Evolutionary conservation across 2,888 invertebrate genomes (phyloP).

Genomic region (Tenthredo mesomela): DNA sequence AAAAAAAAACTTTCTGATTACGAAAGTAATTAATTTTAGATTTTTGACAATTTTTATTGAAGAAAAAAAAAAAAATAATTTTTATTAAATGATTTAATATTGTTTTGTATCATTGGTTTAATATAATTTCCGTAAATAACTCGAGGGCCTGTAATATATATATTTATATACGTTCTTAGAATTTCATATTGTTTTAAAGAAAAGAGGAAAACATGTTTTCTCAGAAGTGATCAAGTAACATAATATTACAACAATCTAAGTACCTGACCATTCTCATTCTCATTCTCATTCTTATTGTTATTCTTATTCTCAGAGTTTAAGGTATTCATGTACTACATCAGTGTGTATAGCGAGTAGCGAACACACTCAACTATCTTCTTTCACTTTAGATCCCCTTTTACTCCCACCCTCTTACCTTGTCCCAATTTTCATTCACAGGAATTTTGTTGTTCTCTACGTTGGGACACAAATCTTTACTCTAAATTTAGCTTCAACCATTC

Average conservation of each 20-base stretch:
- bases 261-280: not conserved
- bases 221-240: not conserved
- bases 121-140: slow-evolving; percentile 17
- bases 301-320: not conserved
- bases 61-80: not conserved
- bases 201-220: slow-evolving; percentile 33
- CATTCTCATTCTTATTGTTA: not conserved
- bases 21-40: not conserved
- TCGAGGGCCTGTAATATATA: not conserved
- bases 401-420: slow-evolving; percentile 44
- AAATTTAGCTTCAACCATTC: not conserved
- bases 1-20: not conserved
- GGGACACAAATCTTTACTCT: not conserved
- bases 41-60: not conserved
- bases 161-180: not conserved
- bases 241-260: not conserved
- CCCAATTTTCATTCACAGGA: slow-evolving; percentile 42
- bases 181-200: not conserved
- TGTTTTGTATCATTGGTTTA: not conserved
- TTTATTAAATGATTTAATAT: not conserved
- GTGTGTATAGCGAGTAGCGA: not conserved
- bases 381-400: slow-evolving; percentile 45
- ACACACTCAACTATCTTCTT: slow-evolving; percentile 13
- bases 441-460: slow-evolving; percentile 22
- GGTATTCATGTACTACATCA: not conserved